Conservation (phyloP, 2,113 vertebrate genomes). For the Rhinoptilus africanus region DNA sequence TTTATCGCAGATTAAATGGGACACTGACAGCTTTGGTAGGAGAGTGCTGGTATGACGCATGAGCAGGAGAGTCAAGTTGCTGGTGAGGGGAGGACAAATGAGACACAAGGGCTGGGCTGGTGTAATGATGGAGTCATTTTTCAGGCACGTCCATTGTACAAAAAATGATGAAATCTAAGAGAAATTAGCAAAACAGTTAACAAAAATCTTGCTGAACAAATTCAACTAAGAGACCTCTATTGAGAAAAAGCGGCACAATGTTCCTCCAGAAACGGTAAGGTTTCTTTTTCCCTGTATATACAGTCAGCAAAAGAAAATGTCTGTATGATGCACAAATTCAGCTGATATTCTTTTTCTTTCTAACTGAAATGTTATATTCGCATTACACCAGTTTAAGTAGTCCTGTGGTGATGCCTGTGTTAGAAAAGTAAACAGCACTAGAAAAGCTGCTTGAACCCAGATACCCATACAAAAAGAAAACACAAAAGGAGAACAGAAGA, state of each 20-base stretch:
- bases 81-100: neutral
- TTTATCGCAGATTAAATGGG: conserved; percentile 54
- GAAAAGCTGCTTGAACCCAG: neutral
- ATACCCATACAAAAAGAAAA: neutral
- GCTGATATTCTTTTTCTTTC: neutral
- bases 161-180: neutral
- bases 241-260: neutral
- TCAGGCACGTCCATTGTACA: neutral
- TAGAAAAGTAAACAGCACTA: neutral
- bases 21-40: conserved; percentile 15
- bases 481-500: neutral
- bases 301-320: neutral
- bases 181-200: neutral
- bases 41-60: neutral
- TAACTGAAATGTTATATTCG: neutral
- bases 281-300: accelerated
- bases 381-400: neutral
- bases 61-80: neutral
- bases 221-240: neutral
- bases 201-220: neutral
- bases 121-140: neutral
- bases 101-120: neutral
- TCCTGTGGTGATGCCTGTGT: neutral
- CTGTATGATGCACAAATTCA: neutral
- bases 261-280: neutral